phyloP scores from a whole-genome alignment of 2,113 vertebrate genomes.

The Himantopus leucocephalus region DNA sequence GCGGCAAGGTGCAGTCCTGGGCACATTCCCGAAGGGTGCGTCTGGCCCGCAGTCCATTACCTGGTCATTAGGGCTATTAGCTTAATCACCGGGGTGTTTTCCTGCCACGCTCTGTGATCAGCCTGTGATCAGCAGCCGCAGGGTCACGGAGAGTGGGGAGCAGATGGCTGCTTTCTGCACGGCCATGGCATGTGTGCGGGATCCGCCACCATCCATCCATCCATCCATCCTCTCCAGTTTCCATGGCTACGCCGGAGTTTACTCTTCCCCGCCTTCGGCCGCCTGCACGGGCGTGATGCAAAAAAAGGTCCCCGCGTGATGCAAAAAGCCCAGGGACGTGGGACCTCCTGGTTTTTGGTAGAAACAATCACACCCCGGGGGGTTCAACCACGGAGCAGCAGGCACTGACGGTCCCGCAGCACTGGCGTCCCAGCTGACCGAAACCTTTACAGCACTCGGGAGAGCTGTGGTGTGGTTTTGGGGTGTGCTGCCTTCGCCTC shows the following conservation, averaged over 20 bases:
- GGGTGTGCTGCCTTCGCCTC: not conserved
- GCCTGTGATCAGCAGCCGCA: not conserved
- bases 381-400: accelerated
- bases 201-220: not conserved
- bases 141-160: not conserved
- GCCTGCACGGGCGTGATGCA: not conserved
- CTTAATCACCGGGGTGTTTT: not conserved
- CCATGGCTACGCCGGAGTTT: slow-evolving; percentile 72
- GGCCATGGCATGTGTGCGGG: not conserved
- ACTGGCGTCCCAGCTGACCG: accelerated
- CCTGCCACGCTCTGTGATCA: not conserved
- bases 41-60: not conserved
- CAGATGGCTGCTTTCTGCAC: not conserved
- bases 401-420: accelerated
- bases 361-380: not conserved
- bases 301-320: not conserved
- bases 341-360: not conserved
- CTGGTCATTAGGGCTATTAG: not conserved
- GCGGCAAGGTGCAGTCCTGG: accelerated
- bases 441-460: accelerated
- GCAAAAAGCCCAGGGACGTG: not conserved
- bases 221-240: slow-evolving; percentile 32
- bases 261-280: slow-evolving; percentile 29
- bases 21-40: not conserved
- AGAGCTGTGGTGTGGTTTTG: not conserved